Base-by-base conservation (phyloP, 2,113 vertebrate genomes). In the Sardina pilchardus region DNA sequence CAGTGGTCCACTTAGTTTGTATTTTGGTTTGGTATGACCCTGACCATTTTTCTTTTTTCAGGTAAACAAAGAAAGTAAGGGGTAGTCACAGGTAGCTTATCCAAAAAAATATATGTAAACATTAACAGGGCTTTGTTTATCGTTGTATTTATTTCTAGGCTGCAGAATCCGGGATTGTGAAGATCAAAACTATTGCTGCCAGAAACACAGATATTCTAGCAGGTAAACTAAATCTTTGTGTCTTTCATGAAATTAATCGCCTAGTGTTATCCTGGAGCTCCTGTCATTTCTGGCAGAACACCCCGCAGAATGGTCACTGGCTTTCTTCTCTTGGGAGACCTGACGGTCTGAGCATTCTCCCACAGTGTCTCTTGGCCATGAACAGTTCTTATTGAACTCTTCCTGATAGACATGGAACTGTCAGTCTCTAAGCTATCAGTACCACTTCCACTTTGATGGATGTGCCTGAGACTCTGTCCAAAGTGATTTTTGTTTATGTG, bases 151-250 rank as follows among this genome's bases (percentile, higher is more conserved):
- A 71, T 75, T 94, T 94, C 16, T 89, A 99, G 98, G 98, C 98
- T 83, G 98, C 98, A 91, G 98, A 99, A 94, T 99, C 98, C 86
- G 98, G 98, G 93, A 99, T 99, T 88, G 97, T 99, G 94, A 99
- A 99, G 96, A 97, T 99, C 92, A 99, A 99, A 96, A 99, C 98
- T 45, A 99, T 99, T 91, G 97, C 97, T 90, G 97, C 97, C 90
- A 96, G 97, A 91, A 98, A 96, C 92, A 95, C 95, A 59, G 97
- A 98, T 88, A 96, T 99, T 93, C 95, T 99, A 91, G 94, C 97
- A 96, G 97, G 98, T 99, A 95, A 96, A 92, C 88, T 6, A 78
- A 36, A 14, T 17, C 21, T 63, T 1, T 63, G 1, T 36, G 30
- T 75, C 9, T 78, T 78, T 78, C 30, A 30, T 26, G 63, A 26